Percentiles rank a stretch among this genome's conserved stretches.
These are phyloP conservation scores for Homarus gammarus DNA, from an alignment of 2,888 invertebrate species.

Conservation along the genomic window DNA sequence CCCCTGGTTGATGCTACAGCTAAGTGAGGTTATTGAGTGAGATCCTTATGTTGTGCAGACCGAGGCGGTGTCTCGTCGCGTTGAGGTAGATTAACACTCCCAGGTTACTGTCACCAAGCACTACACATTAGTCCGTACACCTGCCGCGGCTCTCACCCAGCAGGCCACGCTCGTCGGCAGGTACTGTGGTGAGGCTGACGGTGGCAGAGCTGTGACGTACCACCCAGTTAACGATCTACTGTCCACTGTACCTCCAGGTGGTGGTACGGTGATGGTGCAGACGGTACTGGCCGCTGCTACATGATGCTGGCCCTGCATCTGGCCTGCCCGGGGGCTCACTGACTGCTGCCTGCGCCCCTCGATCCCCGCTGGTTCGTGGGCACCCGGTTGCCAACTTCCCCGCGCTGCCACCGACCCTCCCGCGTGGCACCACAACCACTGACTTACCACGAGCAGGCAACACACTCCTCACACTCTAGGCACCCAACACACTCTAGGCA, in stretches of 20 bases:
- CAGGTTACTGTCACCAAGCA: conserved; percentile 33
- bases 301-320: conserved; percentile 56
- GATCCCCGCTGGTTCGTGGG: conserved; percentile 33
- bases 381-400: conserved; percentile 64
- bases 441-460: neutral
- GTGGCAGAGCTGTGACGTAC: no score
- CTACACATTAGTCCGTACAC: conserved; percentile 23
- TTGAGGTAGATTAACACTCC: conserved; percentile 29
- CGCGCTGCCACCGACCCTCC: conserved; percentile 7
- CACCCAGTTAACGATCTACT: neutral
- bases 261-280: conserved; percentile 36
- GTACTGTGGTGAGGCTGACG: no score
- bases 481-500: no score
- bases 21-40: neutral
- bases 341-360: conserved; percentile 45
- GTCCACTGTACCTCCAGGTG: neutral
- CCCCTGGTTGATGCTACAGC: neutral
- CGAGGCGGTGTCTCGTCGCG: conserved; percentile 28
- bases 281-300: conserved; percentile 61
- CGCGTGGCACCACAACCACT: conserved; percentile 15
- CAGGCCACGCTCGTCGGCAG: neutral
- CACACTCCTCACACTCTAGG: neutral
- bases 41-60: neutral
- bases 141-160: neutral
- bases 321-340: conserved; percentile 59